Base-by-base conservation (phyloP, 2,797 vertebrate species). In the Dermochelys coriacea region DNA sequence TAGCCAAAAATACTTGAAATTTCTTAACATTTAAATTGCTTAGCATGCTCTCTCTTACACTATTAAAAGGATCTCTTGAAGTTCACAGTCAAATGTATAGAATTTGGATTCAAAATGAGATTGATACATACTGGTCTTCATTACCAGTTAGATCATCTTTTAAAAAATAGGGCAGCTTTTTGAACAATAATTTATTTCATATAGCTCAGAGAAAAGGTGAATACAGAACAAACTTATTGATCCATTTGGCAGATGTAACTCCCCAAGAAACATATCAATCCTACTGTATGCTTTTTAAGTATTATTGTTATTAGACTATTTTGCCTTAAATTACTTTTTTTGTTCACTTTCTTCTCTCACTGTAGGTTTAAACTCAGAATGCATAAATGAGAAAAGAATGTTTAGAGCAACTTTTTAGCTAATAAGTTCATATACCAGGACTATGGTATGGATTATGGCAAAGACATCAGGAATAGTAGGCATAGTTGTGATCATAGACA, bases 131-230 rank as follows among this genome's bases (percentile, higher is more conserved):
- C 49, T 88, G 93, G 96, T 93, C 95, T 91, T 82, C 86, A 89
- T 97, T 96, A 93, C 52, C 88, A 90, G 77, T 90, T 85, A 55
- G 25, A 90, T 88, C 29, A 88, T 87, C 91, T 79, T 84, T 93
- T 85, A 85, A 64, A 84, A 91, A 94, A 95, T 10, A 80, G 8
- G 47, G 49, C 18, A 47, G 52, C 49, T 8, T 80, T 89, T 78
- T 14, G 18, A 78, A 51, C 41, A 86, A 5, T 52, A 81, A 86
- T 61, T 54, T 2, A 5, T 49, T 89, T 55, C 31, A 74, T 82
- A 87, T 86, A 87, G 59, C 86, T 96, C 89, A 86, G 61, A 92
- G 50, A 89, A 97, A 84, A 8, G 1, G 37, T 50, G 88, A 77
- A 83, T 27, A 21, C 14, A 89, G 54, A 29, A 82, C 79, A 45